These are phyloP conservation scores for Atta cephalotes DNA, from an alignment of 1,140 invertebrate species.

Conservation along the genomic window DNA sequence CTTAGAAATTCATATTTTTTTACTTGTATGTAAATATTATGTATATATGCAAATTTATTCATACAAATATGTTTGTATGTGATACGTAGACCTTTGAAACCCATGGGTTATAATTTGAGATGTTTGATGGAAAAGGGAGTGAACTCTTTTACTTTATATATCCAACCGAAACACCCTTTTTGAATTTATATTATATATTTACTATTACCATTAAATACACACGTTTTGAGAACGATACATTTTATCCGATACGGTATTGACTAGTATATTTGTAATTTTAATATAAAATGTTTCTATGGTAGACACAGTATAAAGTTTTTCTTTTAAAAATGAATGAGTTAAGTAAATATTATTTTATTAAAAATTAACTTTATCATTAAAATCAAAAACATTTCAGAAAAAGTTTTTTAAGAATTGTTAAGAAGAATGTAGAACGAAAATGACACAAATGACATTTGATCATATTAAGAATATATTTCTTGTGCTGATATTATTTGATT, in stretches of 20 bases:
- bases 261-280: not conserved
- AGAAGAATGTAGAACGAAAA: too few relatives aligned
- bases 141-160: not conserved
- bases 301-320: not conserved
- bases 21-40: conserved; percentile 31
- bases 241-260: too few relatives aligned
- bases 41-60: conserved; percentile 28
- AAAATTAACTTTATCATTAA: too few relatives aligned
- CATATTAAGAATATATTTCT: too few relatives aligned
- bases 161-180: not conserved
- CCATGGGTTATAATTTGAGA: not conserved
- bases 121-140: conserved; percentile 2
- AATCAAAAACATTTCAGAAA: too few relatives aligned
- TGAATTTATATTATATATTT: conserved; percentile 28
- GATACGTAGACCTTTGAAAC: not conserved
- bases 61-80: conserved; percentile 13
- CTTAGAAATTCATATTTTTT: not conserved
- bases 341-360: too few relatives aligned
- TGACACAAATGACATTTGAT: too few relatives aligned
- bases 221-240: not conserved
- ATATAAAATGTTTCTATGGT: not conserved
- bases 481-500: too few relatives aligned
- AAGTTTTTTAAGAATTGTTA: too few relatives aligned
- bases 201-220: not conserved
- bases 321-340: not conserved